Evolutionary conservation across 2,113 vertebrate genomes (phyloP), one percentile per base, ranked within the genome.

Genomic region (Tiliqua scincoides): DNA sequence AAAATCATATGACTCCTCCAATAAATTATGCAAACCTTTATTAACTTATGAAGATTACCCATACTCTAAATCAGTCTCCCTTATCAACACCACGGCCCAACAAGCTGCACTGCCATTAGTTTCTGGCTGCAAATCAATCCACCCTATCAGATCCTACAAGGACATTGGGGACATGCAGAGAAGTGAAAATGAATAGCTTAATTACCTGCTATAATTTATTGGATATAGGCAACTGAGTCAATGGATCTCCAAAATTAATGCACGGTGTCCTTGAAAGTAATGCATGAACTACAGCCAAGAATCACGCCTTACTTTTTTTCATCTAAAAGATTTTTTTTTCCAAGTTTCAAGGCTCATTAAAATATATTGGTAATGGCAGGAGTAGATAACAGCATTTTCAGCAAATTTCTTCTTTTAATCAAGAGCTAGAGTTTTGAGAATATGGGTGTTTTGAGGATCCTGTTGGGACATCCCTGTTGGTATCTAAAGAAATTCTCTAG

Each of bases 151-250:
- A 89, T 62, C 75, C 85, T 32, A 84, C 88, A 93, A 93, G 90
- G 91, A 90, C 92, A 91, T 14, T 71, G 65, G 59, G 25, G 88
- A 27, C n/a, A 65, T 88, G 27, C 23, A 87, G 32, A 52, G 81
- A 91, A 87, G 89, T 68, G 87, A 84, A 92, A 94, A 91, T 85
- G 73, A 94, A 93, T 87, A 93, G 74, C 81, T 91, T 93, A 91
- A 94, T 93, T 95, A 91, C 73, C 74, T 82, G 76, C 83, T 67
- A 72, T 94, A 94, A 94, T 91, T 94, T 88, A 87, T 90, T 89
- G 87, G 91, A 92, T 88, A 92, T 89, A 80, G 81, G 79, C 81
- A 94, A 87, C 84, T 79, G 79, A 89, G 91, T 94, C 91, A 67
- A 89, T 54, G 74, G 83, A 61, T 87, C 59, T 93, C 71, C 74